phyloP scores from a whole-genome alignment of 2,113 vertebrate species.

The Hippocampus barbouri region DNA sequence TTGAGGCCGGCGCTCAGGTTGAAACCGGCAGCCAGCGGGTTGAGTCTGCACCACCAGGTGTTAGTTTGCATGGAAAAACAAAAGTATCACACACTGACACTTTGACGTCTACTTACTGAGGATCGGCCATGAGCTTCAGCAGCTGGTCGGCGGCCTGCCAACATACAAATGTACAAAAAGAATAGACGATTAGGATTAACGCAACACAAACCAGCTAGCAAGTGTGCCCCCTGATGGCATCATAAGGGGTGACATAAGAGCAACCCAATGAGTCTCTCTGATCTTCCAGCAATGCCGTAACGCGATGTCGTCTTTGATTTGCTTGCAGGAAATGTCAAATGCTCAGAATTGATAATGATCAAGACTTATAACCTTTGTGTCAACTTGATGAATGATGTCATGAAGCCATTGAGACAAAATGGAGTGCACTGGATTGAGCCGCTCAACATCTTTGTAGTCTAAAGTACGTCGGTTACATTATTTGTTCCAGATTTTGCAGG shows the following conservation, averaged over 20 bases:
- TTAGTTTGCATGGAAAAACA: background rate
- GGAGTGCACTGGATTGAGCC: too few relatives aligned
- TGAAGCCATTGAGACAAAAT: too few relatives aligned
- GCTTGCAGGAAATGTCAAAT: background rate
- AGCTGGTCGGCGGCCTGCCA: slow-evolving; percentile 89
- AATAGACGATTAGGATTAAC: background rate
- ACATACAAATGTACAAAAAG: background rate
- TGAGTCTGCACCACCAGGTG: slow-evolving; percentile 75
- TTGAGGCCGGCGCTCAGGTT: slow-evolving; percentile 86
- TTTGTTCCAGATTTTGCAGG: too few relatives aligned
- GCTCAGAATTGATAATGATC: too few relatives aligned
- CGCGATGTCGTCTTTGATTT: background rate
- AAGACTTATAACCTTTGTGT: too few relatives aligned
- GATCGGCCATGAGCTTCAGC: slow-evolving; percentile 95
- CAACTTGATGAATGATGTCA: too few relatives aligned
- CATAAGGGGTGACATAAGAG: background rate
- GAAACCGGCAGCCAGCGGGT: slow-evolving; percentile 88
- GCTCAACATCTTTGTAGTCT: too few relatives aligned
- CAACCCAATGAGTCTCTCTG: background rate
- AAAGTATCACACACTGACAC: background rate
- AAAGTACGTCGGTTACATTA: too few relatives aligned
- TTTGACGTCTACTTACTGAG: slow-evolving; percentile 81
- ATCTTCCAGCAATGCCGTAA: background rate
- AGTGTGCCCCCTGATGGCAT: background rate
- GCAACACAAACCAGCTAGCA: background rate